A percentile compares a stretch with the other conserved stretches of the same genome.
These are phyloP conservation scores for Pogonomyrmex californicus DNA, from an alignment of 1,140 invertebrate genomes.

Conservation along the genomic window DNA sequence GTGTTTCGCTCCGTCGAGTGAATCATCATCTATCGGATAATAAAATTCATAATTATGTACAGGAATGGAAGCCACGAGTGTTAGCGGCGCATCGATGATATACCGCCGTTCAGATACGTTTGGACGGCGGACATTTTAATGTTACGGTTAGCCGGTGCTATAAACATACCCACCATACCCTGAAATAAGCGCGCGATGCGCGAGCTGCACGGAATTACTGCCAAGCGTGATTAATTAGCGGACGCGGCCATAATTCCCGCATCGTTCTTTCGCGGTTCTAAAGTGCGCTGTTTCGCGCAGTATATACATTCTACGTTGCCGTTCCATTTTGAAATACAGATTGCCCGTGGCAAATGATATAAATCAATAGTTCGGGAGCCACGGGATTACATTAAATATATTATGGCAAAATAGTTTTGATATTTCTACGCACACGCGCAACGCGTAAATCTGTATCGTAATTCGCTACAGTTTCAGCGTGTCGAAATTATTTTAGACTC, in stretches of 20 bases:
- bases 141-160: conserved; percentile 71
- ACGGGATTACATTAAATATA: conserved; percentile 35
- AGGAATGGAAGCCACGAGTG: conserved; percentile 59
- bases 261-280: conserved; percentile 57
- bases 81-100: conserved; percentile 69
- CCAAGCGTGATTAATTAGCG: conserved; percentile 70
- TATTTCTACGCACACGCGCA: not conserved
- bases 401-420: not conserved
- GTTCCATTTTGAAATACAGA: conserved; percentile 54
- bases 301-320: conserved; percentile 35
- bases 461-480: not conserved
- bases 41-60: conserved; percentile 78
- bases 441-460: not conserved
- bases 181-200: conserved; percentile 66
- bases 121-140: conserved; percentile 68
- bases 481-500: not conserved
- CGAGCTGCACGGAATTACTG: conserved; percentile 69
- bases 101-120: conserved; percentile 48
- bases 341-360: conserved; percentile 58
- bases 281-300: conserved; percentile 52
- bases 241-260: conserved; percentile 58
- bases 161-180: conserved; percentile 70
- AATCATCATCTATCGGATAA: conserved; percentile 72
- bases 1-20: not conserved
- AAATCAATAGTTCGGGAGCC: conserved; percentile 49